A percentile compares a stretch with the other conserved stretches of the same genome.
These are phyloP conservation scores for Drosophila watanabei DNA, from an alignment of 1,140 invertebrate genomes.

Conservation along the genomic window DNA sequence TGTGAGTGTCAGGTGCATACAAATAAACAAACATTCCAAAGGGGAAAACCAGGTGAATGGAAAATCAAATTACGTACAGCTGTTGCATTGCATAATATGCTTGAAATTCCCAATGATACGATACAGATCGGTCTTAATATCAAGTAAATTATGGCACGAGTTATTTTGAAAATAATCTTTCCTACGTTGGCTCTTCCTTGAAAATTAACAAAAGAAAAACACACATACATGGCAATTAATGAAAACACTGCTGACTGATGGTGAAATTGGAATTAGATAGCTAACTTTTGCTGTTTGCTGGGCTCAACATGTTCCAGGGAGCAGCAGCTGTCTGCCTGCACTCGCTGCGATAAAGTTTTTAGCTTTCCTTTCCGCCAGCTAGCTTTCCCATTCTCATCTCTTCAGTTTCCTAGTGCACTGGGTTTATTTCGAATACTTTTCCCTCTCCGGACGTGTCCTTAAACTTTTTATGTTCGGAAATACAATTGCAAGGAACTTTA, in stretches of 20 bases:
- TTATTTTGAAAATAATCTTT: not conserved
- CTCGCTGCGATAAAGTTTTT: constrained; percentile 35
- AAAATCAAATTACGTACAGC: constrained; percentile 11
- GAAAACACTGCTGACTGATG: constrained; percentile 20
- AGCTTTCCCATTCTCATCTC: constrained; percentile 1
- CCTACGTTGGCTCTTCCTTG: not conserved
- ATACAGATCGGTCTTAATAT: not conserved
- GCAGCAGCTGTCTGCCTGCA: constrained; percentile 39
- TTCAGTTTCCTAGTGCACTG: constrained; percentile 2
- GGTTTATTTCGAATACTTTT: constrained; percentile 34
- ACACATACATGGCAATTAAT: constrained; percentile 18
- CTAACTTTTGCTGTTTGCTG: constrained; percentile 29
- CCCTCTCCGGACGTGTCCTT: constrained; percentile 29
- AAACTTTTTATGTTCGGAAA: constrained; percentile 16
- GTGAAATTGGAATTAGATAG: constrained; percentile 19
- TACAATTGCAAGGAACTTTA: constrained; percentile 5
- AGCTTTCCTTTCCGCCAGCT: constrained; percentile 6
- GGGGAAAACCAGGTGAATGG: not conserved
- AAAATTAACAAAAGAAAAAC: not conserved
- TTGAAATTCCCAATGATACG: not conserved
- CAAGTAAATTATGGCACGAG: not conserved
- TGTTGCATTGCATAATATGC: not conserved
- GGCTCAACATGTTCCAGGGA: constrained; percentile 28
- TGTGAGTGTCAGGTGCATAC: constrained; percentile 35
- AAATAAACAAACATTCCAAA: not conserved